Evolutionary conservation across 2,888 invertebrate species (phyloP).

Genomic region (Drosophila longiperda): DNA sequence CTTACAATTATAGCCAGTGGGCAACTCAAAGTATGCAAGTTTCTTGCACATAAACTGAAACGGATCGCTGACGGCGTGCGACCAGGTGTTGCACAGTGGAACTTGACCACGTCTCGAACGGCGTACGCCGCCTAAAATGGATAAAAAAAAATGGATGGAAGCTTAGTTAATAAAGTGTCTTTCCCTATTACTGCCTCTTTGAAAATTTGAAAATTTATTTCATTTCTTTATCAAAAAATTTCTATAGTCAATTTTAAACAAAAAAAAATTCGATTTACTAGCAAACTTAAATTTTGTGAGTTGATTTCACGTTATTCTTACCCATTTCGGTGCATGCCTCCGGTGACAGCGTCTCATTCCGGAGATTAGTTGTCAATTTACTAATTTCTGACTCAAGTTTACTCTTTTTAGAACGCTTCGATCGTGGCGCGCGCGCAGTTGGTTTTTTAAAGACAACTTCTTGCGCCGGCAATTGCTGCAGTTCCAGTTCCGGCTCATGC

Average conservation of each 20-base stretch:
- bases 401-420: slow-evolving; percentile 5
- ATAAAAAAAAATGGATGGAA: neutral
- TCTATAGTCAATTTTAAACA: neutral
- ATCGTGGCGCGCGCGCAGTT: slow-evolving; percentile 45
- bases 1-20: neutral
- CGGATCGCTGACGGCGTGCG: slow-evolving; percentile 49
- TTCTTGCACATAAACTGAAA: slow-evolving; percentile 37
- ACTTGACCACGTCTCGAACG: slow-evolving; percentile 75
- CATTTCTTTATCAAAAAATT: neutral
- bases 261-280: neutral
- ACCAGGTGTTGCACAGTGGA: slow-evolving; percentile 51
- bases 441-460: slow-evolving; percentile 65
- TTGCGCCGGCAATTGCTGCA: neutral
- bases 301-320: slow-evolving; percentile 29
- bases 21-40: neutral
- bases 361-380: slow-evolving; percentile 15
- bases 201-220: neutral
- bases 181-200: neutral
- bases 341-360: neutral
- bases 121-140: slow-evolving; percentile 52
- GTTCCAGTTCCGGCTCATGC: neutral
- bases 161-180: neutral
- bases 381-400: slow-evolving; percentile 3
- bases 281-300: neutral
- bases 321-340: slow-evolving; percentile 12